Conservation (phyloP, 2,113 vertebrate genomes). For the Patagioenas fasciata region DNA sequence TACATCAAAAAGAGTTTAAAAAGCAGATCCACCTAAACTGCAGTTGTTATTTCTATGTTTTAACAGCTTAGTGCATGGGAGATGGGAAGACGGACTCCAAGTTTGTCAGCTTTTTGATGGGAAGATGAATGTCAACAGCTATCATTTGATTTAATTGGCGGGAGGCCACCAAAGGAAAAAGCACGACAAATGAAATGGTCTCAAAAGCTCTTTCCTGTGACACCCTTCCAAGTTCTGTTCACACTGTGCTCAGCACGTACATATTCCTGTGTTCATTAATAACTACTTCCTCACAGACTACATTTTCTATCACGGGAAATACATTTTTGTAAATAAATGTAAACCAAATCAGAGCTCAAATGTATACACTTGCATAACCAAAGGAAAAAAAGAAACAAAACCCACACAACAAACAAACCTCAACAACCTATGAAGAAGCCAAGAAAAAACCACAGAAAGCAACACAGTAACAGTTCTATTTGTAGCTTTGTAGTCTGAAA, state of each 20-base stretch:
- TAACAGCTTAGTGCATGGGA: neutral
- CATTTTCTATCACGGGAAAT: neutral
- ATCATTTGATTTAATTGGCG: neutral
- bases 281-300: neutral
- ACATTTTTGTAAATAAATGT: neutral
- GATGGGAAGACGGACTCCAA: neutral
- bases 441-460: neutral
- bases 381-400: neutral
- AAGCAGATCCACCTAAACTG: neutral
- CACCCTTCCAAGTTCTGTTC: neutral
- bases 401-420: neutral
- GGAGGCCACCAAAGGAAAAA: neutral
- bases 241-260: neutral
- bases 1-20: neutral
- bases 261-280: neutral
- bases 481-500: neutral
- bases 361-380: neutral
- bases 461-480: neutral
- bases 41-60: neutral
- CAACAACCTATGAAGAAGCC: neutral
- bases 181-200: neutral
- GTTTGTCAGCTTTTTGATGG: neutral
- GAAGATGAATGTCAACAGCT: neutral
- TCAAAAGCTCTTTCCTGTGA: neutral
- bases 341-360: neutral